Base-by-base conservation (phyloP, 2,113 vertebrate genomes). In the Oncorhynchus tshawytscha region DNA sequence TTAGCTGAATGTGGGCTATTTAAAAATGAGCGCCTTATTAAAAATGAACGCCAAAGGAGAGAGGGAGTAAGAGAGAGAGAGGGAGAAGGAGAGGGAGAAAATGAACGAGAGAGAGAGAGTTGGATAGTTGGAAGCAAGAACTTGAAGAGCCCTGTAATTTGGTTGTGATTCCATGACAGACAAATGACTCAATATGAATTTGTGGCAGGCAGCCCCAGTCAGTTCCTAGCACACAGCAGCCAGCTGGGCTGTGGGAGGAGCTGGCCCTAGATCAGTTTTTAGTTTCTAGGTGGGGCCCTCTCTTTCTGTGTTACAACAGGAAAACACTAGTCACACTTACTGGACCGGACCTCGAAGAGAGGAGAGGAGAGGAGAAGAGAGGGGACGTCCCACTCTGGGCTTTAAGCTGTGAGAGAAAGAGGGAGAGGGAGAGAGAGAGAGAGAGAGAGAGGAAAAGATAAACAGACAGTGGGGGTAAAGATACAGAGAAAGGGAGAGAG, bases 1-100 rank as follows among this genome's bases (percentile, higher is more conserved):
- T 88, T 83, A 85, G 80, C 74, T 82, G 77, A 78, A 88, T 89
- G 78, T 87, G 86, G 89, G 87, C 79, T 87, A 89, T 87, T 90
- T 83, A 77, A 88, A 87, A 90, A 90, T 88, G 77, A 72, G 74
- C 74, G 80, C 85, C 78, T 85, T 87, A 31, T 90, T 74, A 83
- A 77, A 78, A 31, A n/a, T 77, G 80, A 82, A 75, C 54, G 20
- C 74, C 57, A 70, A 78, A 24, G 72, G 70, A 59, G 29, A 57
- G 29, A 64, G 80, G 24, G 78, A 88, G 75, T 81, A 70, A 69
- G 68, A 39, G 71, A 68, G 69, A 57, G 59, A 66, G 65, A 64
- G 67, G 74, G 68, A 65, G 66, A 70, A 70, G 49, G 64, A 45
- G 71, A 72, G 69, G 27, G 81, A 80, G 25, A 73, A 24, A 76